phyloP scores from a whole-genome alignment of 1,140 invertebrate species.

The Aphelenchoides avenae region DNA sequence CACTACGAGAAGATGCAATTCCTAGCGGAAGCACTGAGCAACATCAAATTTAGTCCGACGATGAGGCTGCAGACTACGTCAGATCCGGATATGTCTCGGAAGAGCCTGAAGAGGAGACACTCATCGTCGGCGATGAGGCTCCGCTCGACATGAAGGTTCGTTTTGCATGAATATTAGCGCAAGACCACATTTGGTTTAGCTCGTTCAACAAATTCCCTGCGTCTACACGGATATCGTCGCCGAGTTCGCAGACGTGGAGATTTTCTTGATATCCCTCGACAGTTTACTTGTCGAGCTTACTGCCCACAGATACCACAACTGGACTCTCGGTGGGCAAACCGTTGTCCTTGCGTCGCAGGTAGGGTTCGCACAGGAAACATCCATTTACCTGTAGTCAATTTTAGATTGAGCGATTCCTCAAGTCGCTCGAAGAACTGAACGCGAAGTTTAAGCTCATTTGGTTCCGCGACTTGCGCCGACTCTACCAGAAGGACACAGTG shows the following conservation, averaged over 20 bases:
- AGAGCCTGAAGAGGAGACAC: too few relatives aligned
- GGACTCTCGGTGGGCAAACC: conserved; percentile 55
- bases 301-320: conserved; percentile 57
- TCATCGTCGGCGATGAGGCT: too few relatives aligned
- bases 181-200: conserved; percentile 13
- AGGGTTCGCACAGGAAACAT: not conserved
- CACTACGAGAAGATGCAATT: too few relatives aligned
- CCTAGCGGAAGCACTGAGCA: too few relatives aligned
- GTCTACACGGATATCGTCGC: conserved; percentile 50
- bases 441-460: conserved; percentile 55
- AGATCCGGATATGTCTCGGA: too few relatives aligned
- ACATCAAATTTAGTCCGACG: too few relatives aligned
- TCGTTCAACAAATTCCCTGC: conserved; percentile 35
- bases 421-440: conserved; percentile 45
- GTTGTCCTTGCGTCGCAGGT: conserved; percentile 52
- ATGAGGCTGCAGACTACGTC: too few relatives aligned
- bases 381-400: too few relatives aligned
- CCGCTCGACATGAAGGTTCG: too few relatives aligned
- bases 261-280: conserved; percentile 57
- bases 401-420: conserved; percentile 43
- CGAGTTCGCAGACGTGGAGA: conserved; percentile 59
- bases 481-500: conserved; percentile 45
- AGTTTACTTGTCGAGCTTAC: conserved; percentile 48
- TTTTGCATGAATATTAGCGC: too few relatives aligned
- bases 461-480: conserved; percentile 45